These are phyloP conservation scores for Vombatus ursinus DNA, from an alignment of 2,113 vertebrate species.

Conservation along the genomic window DNA sequence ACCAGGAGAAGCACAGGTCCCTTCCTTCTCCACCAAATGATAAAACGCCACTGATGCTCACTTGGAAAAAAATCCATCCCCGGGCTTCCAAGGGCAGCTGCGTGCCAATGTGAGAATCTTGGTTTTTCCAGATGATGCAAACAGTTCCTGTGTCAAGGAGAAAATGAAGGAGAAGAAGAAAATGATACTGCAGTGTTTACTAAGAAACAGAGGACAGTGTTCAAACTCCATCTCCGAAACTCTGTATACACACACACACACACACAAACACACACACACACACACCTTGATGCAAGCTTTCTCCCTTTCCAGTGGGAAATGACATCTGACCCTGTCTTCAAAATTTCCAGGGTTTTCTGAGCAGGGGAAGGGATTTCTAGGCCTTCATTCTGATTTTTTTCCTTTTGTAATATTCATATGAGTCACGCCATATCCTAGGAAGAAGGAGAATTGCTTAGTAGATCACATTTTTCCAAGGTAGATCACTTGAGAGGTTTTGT, in stretches of 20 bases:
- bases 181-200: slow-evolving; percentile 25
- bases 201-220: slow-evolving; percentile 28
- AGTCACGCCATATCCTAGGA: slow-evolving; percentile 34
- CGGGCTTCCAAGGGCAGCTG: slow-evolving; percentile 36
- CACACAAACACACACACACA: not conserved
- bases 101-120: slow-evolving; percentile 38
- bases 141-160: slow-evolving; percentile 59
- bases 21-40: slow-evolving; percentile 48
- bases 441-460: slow-evolving; percentile 48
- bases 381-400: slow-evolving; percentile 41
- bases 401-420: slow-evolving; percentile 67
- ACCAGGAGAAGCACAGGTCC: slow-evolving; percentile 4
- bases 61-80: slow-evolving; percentile 56
- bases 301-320: not conserved
- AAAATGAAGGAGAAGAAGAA: slow-evolving; percentile 12
- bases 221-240: not conserved
- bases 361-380: slow-evolving; percentile 15
- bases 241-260: not conserved
- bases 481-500: slow-evolving; percentile 51
- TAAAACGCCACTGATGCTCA: slow-evolving; percentile 50
- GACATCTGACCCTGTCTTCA: not conserved
- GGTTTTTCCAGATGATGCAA: slow-evolving; percentile 31
- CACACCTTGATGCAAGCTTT: not conserved
- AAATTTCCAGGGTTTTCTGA: slow-evolving; percentile 46
- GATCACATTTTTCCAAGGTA: slow-evolving; percentile 50